Evolutionary conservation across 2,888 invertebrate species (phyloP).

Genomic region (Cerceris rybyensis): DNA sequence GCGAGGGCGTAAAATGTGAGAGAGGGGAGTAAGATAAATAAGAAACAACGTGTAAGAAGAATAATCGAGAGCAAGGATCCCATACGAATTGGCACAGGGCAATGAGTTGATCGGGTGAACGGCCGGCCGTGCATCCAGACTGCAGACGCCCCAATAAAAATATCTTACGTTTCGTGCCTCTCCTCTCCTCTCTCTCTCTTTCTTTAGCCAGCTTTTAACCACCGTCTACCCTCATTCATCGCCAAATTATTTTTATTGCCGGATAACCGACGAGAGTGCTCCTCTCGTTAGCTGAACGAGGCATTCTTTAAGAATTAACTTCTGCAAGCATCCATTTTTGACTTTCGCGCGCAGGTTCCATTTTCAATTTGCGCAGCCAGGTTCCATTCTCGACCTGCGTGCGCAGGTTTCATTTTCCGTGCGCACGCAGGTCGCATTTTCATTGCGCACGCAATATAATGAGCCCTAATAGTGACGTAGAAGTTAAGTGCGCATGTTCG

Average conservation of each 20-base stretch:
- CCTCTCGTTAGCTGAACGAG: constrained; percentile 42
- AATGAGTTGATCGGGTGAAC: constrained; percentile 71
- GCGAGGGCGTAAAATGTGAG: constrained; percentile 18
- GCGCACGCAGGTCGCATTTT: too few species aligned
- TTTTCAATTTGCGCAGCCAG: too few species aligned
- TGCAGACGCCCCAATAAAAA: constrained; percentile 79
- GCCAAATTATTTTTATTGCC: constrained; percentile 70
- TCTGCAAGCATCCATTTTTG: too few species aligned
- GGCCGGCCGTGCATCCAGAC: constrained; percentile 77
- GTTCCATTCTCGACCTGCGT: too few species aligned
- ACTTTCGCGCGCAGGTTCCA: too few species aligned
- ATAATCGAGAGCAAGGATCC: constrained; percentile 63
- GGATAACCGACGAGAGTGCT: constrained; percentile 41
- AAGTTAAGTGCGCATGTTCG: too few species aligned
- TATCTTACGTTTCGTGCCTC: constrained; percentile 68
- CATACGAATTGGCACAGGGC: constrained; percentile 64
- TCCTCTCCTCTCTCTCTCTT: constrained; percentile 22
- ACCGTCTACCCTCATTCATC: constrained; percentile 65
- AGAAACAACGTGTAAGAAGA: constrained; percentile 29
- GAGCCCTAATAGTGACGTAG: too few species aligned
- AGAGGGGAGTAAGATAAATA: constrained; percentile 20
- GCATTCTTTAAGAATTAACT: constrained; percentile 48
- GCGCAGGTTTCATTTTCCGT: too few species aligned
- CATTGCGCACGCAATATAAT: too few species aligned
- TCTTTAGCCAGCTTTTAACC: constrained; percentile 25